phyloP scores from a whole-genome alignment of 2,888 invertebrate genomes.

The Stramonita haemastoma region DNA sequence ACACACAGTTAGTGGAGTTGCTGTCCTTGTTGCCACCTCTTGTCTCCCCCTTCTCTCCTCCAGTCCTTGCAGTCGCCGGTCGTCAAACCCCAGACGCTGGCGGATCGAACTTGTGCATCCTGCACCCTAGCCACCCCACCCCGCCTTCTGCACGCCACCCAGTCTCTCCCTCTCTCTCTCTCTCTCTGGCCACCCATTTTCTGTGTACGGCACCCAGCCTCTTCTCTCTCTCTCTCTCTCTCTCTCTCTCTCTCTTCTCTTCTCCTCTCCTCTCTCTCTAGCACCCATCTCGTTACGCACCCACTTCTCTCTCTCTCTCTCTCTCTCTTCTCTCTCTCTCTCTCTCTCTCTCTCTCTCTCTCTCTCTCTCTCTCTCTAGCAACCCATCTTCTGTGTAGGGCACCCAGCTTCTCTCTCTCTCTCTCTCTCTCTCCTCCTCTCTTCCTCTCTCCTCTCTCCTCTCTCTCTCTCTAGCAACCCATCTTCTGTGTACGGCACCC shows the following conservation, averaged over 20 bases:
- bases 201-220: neutral
- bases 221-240: neutral
- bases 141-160: neutral
- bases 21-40: too few relatives aligned
- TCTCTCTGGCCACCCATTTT: neutral
- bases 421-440: neutral
- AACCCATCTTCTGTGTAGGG: neutral
- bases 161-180: constrained; percentile 7
- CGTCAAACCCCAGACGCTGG: neutral
- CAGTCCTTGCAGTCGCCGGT: too few relatives aligned
- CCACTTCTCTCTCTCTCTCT: neutral
- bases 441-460: neutral
- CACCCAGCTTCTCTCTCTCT: neutral
- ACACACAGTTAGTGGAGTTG: neutral
- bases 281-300: neutral
- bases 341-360: neutral
- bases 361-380: neutral
- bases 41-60: too few relatives aligned
- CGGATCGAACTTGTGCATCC: neutral
- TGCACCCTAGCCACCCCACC: neutral
- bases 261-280: neutral
- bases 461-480: neutral
- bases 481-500: neutral
- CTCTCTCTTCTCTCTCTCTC: neutral
- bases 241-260: neutral